Percentiles rank a stretch among this genome's conserved stretches.
These are phyloP conservation scores for Erythrocercus mccallii DNA, from an alignment of 2,113 vertebrate species.

Conservation along the genomic window DNA sequence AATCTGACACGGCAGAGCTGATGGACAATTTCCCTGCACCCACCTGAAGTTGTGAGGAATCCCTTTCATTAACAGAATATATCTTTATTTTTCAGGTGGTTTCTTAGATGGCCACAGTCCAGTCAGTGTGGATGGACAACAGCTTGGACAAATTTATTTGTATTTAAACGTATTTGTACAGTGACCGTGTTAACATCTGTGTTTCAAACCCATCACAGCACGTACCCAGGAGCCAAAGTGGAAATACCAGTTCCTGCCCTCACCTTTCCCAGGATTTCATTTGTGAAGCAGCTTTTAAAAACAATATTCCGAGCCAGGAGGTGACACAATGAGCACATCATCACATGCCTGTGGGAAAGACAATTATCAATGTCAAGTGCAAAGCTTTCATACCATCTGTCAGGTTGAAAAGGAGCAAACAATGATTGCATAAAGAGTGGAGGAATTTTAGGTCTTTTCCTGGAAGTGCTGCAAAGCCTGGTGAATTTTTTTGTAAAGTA, in stretches of 20 bases:
- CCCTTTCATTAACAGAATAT: background rate
- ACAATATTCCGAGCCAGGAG: background rate
- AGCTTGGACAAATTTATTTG: background rate
- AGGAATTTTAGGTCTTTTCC: background rate
- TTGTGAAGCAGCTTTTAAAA: background rate
- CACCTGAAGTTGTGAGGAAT: background rate
- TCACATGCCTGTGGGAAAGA: background rate
- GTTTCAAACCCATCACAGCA: background rate
- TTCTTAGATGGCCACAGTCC: background rate
- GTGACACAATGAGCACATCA: background rate
- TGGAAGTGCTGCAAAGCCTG: background rate
- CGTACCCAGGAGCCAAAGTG: background rate
- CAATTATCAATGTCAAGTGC: background rate
- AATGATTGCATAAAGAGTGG: background rate
- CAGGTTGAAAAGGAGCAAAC: background rate
- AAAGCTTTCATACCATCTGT: background rate
- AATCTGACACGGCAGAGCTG: background rate
- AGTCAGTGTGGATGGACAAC: background rate
- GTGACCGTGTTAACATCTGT: background rate
- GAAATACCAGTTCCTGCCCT: slow-evolving; percentile 20
- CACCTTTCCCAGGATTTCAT: background rate
- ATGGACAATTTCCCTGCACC: background rate
- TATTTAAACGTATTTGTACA: background rate
- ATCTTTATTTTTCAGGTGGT: background rate
- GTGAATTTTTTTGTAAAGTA: background rate